These are phyloP conservation scores for Alouatta palliata DNA, from an alignment of 2,113 vertebrate species.

Conservation along the genomic window DNA sequence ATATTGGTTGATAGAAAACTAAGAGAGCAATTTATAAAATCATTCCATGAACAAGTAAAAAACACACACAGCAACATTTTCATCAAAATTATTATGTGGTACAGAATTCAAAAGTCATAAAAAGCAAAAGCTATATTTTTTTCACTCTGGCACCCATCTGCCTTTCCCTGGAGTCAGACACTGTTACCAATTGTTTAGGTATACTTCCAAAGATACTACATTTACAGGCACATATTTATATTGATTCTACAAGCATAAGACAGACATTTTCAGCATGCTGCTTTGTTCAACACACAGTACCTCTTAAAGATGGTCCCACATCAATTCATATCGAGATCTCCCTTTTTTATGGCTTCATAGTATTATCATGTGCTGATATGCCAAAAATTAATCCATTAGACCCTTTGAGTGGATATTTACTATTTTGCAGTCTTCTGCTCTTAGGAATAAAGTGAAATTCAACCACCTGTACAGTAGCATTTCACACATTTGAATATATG, in stretches of 20 bases:
- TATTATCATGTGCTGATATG: neutral
- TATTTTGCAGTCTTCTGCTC: neutral
- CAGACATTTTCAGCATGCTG: neutral
- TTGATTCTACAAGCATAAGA: neutral
- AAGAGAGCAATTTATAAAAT: constrained; percentile 28
- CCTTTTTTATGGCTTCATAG: neutral
- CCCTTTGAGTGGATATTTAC: neutral
- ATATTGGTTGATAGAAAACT: neutral
- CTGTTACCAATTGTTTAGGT: neutral
- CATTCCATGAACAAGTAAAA: neutral
- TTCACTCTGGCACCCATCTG: neutral
- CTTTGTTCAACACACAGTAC: neutral
- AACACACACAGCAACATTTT: neutral
- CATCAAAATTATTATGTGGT: neutral
- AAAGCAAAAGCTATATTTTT: neutral
- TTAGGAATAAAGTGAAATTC: neutral
- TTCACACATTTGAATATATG: neutral
- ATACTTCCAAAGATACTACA: neutral
- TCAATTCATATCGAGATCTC: neutral
- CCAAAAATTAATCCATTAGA: neutral
- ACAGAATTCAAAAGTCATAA: neutral
- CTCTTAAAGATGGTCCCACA: neutral
- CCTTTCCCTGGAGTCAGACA: neutral
- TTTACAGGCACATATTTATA: neutral
- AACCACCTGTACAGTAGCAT: neutral